Percentiles rank a stretch among this genome's conserved stretches.
Evolutionary conservation across 2,888 invertebrate species (phyloP).

Genomic region (Cryptocephalus primarius): DNA sequence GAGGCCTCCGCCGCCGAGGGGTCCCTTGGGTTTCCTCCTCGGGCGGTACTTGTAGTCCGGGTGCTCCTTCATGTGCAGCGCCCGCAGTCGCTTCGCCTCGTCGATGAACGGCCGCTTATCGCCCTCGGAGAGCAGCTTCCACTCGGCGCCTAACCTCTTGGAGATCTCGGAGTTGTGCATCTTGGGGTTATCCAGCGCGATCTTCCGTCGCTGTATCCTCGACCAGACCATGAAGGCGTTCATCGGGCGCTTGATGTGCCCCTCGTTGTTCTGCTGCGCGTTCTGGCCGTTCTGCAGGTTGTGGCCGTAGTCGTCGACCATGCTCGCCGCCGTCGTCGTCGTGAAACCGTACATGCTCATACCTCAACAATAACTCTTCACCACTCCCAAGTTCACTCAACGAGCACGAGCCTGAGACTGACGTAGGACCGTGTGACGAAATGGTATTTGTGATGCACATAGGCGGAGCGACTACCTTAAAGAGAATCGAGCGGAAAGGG

Average conservation of each 20-base stretch:
- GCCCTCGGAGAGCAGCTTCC: conserved; percentile 78
- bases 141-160: conserved; percentile 84
- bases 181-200: conserved; percentile 89
- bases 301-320: conserved; percentile 31
- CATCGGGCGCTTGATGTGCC: conserved; percentile 93
- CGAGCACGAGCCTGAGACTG: conserved; percentile 24
- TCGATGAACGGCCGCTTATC: conserved; percentile 92
- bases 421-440: conserved; percentile 16
- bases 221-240: conserved; percentile 99
- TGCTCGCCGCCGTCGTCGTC: conserved; percentile 8
- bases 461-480: conserved; percentile 21
- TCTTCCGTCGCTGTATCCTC: conserved; percentile 79
- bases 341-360: conserved; percentile 28
- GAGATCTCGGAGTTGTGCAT: conserved; percentile 88
- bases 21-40: conserved; percentile 71
- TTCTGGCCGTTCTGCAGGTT: conserved; percentile 13
- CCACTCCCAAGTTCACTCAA: conserved; percentile 13
- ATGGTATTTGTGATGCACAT: conserved; percentile 19
- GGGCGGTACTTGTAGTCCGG: conserved; percentile 87
- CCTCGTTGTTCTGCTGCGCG: conserved; percentile 36
- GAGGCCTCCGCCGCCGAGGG: conserved; percentile 36
- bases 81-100: conserved; percentile 81
- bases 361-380: conserved; percentile 14
- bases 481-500: conserved; percentile 24
- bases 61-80: conserved; percentile 83